Evolutionary conservation across 2,113 vertebrate species (phyloP).

Genomic region (Phoenicopterus ruber): DNA sequence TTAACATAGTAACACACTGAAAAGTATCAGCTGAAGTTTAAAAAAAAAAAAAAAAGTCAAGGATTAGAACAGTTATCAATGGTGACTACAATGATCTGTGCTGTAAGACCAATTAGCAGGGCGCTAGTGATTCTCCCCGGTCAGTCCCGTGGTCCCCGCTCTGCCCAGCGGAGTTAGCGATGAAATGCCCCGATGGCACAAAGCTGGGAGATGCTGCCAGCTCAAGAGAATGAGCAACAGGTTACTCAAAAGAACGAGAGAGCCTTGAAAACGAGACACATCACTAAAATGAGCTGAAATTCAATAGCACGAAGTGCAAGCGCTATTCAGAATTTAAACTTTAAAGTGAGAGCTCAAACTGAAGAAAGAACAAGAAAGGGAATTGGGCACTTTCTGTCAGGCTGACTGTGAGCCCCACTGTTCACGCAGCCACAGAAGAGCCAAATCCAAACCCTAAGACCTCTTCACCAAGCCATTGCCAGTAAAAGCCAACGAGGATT

Average conservation of each 20-base stretch:
- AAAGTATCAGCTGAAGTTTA: neutral
- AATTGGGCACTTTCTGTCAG: neutral
- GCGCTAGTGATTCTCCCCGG: neutral
- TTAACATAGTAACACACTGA: neutral
- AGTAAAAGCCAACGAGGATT: neutral
- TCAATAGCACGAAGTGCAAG: neutral
- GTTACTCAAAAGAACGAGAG: neutral
- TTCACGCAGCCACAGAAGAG: neutral
- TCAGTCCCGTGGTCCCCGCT: neutral
- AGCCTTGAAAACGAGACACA: neutral
- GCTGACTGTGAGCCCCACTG: neutral
- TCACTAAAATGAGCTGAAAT: neutral
- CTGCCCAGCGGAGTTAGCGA: neutral
- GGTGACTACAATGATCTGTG: neutral
- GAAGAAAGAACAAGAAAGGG: neutral
- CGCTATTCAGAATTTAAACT: neutral
- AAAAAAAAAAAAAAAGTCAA: neutral
- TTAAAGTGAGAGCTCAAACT: neutral
- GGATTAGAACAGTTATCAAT: neutral
- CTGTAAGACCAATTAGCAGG: neutral
- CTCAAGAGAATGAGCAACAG: neutral
- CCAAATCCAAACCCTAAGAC: neutral
- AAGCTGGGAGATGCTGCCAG: neutral
- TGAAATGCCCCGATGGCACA: neutral
- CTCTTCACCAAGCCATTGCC: neutral